Percentiles rank a stretch among this genome's conserved stretches.
Evolutionary conservation across 64 coral and sea anemone species (phyloP).

Genomic region (Pocillopora damicornis): DNA sequence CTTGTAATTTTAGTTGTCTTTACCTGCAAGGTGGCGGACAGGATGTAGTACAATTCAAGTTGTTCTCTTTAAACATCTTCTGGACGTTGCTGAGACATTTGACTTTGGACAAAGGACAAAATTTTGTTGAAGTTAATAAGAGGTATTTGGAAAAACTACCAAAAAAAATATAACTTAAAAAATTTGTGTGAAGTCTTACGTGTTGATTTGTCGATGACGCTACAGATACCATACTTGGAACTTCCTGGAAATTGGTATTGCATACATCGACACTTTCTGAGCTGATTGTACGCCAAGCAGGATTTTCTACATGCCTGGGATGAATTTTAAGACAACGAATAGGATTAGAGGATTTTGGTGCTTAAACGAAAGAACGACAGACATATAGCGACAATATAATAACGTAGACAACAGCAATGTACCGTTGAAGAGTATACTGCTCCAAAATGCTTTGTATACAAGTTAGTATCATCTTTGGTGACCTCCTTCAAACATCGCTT

Average conservation of each 20-base stretch:
- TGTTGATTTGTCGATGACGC: not conserved
- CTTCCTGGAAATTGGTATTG: not conserved
- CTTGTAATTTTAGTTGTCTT: not conserved
- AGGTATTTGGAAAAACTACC: not conserved
- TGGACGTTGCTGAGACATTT: constrained; percentile 27
- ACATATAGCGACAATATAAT: not conserved
- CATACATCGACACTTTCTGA: not conserved
- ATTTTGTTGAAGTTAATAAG: not conserved
- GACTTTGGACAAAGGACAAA: not conserved
- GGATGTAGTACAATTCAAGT: constrained; percentile 11
- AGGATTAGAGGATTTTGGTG: not conserved
- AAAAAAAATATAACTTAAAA: not conserved
- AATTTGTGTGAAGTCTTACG: not conserved
- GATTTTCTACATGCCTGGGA: constrained; percentile 35
- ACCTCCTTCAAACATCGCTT: constrained; percentile 31
- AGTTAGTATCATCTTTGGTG: constrained; percentile 10
- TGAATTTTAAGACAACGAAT: not conserved
- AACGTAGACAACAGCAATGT: not conserved
- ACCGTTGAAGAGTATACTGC: constrained; percentile 20
- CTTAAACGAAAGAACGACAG: not conserved
- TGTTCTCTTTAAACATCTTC: constrained; percentile 10
- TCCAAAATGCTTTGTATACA: constrained; percentile 36
- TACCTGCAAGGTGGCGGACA: constrained; percentile 45
- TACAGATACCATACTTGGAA: not conserved
- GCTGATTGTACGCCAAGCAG: constrained; percentile 37